Conservation (phyloP, 2,113 vertebrate genomes). For the Arenaria interpres region DNA sequence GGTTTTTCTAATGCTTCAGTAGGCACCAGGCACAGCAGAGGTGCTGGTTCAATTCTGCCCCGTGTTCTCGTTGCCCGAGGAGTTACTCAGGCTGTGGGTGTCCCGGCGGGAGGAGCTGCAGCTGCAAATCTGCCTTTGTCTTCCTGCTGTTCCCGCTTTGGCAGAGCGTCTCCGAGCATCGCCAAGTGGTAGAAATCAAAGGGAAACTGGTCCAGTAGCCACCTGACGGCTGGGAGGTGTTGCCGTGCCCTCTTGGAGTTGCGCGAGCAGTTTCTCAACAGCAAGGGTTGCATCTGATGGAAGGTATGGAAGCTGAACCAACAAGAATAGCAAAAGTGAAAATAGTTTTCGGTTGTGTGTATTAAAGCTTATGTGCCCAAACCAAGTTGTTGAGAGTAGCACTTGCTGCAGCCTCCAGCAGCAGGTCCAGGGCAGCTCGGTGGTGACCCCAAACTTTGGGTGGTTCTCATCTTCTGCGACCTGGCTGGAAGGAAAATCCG, state of each 20-base stretch:
- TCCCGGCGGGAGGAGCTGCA: neutral
- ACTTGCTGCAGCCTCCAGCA: neutral
- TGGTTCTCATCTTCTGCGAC: neutral
- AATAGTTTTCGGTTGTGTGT: rapidly evolving
- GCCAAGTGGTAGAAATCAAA: neutral
- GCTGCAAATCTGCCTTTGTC: neutral
- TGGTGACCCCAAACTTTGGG: neutral
- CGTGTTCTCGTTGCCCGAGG: neutral
- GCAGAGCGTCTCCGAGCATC: neutral
- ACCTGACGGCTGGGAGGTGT: neutral
- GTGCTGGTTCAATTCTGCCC: no score
- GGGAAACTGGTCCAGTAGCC: neutral
- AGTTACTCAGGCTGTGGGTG: neutral
- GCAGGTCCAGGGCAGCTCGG: neutral
- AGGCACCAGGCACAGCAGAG: neutral
- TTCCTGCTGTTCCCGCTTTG: neutral
- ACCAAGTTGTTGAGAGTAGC: neutral
- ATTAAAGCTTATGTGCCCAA: neutral
- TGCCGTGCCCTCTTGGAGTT: neutral
- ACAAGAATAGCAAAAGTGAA: neutral
- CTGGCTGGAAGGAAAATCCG: neutral
- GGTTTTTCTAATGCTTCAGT: neutral
- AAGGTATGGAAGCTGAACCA: neutral
- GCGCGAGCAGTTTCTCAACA: neutral
- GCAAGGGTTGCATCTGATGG: neutral